These are phyloP conservation scores for Phalacrocorax pelagicus DNA, from an alignment of 2,113 vertebrate genomes.

Conservation along the genomic window DNA sequence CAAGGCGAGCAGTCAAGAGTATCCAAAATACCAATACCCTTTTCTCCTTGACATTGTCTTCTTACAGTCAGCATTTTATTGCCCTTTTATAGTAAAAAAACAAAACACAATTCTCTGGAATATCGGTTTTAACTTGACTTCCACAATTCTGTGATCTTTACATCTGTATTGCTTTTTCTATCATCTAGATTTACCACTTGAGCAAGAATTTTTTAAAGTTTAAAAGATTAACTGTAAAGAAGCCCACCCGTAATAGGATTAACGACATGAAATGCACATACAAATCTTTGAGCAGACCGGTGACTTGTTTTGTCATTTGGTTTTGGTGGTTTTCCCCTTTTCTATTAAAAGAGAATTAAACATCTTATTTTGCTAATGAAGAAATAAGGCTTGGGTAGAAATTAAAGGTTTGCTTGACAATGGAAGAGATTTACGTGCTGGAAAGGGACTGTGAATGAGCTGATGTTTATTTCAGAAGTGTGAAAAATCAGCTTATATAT, in stretches of 20 bases:
- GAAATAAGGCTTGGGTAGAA: slow-evolving; percentile 46
- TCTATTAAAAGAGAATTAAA: slow-evolving; percentile 52
- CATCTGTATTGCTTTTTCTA: slow-evolving; percentile 29
- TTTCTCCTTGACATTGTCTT: slow-evolving; percentile 98
- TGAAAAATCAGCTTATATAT: slow-evolving; percentile 76
- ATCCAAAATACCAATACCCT: slow-evolving; percentile 99
- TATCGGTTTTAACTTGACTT: slow-evolving; percentile 37
- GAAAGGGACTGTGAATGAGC: slow-evolving; percentile 57
- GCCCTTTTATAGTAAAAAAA: slow-evolving; percentile 96
- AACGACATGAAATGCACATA: slow-evolving; percentile 15
- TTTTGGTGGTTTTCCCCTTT: slow-evolving; percentile 25
- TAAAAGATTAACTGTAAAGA: slow-evolving; percentile 33
- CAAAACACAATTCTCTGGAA: slow-evolving; percentile 68
- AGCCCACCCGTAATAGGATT: slow-evolving; percentile 29
- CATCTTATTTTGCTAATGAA: slow-evolving; percentile 62
- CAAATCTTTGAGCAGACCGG: background rate
- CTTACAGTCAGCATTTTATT: slow-evolving; percentile 92
- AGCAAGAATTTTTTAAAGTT: slow-evolving; percentile 48
- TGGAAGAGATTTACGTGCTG: slow-evolving; percentile 50
- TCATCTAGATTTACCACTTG: slow-evolving; percentile 43
- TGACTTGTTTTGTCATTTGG: background rate
- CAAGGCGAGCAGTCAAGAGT: slow-evolving; percentile 91
- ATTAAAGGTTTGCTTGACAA: slow-evolving; percentile 32
- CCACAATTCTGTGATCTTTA: slow-evolving; percentile 34
- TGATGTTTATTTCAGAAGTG: slow-evolving; percentile 73